phyloP scores from a whole-genome alignment of 2,113 vertebrate genomes.

The Lampris megalopsis region DNA sequence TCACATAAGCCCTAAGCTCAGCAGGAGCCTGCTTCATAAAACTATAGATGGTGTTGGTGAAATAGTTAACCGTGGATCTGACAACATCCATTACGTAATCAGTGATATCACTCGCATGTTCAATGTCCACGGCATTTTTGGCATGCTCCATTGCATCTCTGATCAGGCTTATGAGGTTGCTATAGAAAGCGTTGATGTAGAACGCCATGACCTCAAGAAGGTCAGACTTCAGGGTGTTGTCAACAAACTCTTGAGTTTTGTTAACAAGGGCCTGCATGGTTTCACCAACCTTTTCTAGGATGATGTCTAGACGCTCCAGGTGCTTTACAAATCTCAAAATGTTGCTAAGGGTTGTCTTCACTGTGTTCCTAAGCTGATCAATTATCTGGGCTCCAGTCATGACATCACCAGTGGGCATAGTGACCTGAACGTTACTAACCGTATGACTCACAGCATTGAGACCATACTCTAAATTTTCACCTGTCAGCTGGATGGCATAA shows the following conservation, averaged over 20 bases:
- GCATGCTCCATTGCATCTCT: constrained; percentile 64
- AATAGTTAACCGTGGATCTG: constrained; percentile 57
- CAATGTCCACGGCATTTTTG: constrained; percentile 57
- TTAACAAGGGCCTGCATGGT: constrained; percentile 66
- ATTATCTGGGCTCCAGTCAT: constrained; percentile 68
- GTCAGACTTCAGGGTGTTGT: constrained; percentile 62
- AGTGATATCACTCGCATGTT: background rate
- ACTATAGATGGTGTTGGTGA: constrained; percentile 67
- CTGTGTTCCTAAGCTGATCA: constrained; percentile 41
- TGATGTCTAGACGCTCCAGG: constrained; percentile 59
- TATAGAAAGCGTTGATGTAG: constrained; percentile 66
- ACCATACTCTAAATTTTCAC: constrained; percentile 58
- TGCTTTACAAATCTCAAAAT: constrained; percentile 55
- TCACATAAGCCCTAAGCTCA: constrained; percentile 71
- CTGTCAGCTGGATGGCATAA: constrained; percentile 55
- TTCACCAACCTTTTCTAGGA: constrained; percentile 72
- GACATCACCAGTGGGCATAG: constrained; percentile 58
- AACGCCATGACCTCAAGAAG: constrained; percentile 69
- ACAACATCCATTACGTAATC: constrained; percentile 22
- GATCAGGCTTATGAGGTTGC: constrained; percentile 28
- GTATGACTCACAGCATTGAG: constrained; percentile 70
- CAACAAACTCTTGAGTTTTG: constrained; percentile 65
- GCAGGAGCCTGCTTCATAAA: constrained; percentile 72
- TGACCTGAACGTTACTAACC: constrained; percentile 69
- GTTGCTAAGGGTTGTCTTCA: constrained; percentile 64